These are phyloP conservation scores for Brachionus asplanchnoidis DNA, from an alignment of 1,140 invertebrate genomes.

Conservation along the genomic window DNA sequence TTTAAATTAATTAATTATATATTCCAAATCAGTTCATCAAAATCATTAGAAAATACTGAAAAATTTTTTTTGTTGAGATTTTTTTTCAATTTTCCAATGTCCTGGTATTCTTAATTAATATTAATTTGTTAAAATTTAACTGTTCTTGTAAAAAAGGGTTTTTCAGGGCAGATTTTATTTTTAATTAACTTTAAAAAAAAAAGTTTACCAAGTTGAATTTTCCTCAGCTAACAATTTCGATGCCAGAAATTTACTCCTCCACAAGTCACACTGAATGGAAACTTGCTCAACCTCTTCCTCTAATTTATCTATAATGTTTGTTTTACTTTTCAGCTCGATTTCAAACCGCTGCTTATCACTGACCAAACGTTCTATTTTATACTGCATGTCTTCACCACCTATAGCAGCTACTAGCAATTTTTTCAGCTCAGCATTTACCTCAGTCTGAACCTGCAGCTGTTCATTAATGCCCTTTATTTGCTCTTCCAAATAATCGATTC, in stretches of 20 bases:
- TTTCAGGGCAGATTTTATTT: no score
- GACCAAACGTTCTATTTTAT: slow-evolving; percentile 74
- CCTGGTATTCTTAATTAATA: no score
- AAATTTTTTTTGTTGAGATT: no score
- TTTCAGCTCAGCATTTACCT: slow-evolving; percentile 82
- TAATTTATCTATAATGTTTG: slow-evolving; percentile 72
- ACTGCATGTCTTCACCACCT: slow-evolving; percentile 80
- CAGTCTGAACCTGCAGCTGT: slow-evolving; percentile 18
- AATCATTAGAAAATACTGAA: no score
- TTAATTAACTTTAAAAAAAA: neutral
- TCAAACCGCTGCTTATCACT: slow-evolving; percentile 81
- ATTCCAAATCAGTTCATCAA: no score
- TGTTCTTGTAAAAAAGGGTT: no score
- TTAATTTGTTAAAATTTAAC: no score
- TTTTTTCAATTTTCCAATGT: no score
- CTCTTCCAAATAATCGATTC: slow-evolving; percentile 8
- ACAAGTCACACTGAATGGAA: slow-evolving; percentile 85
- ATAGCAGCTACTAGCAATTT: slow-evolving; percentile 84
- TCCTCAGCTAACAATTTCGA: slow-evolving; percentile 64
- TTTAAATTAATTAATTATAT: no score
- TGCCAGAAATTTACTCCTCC: slow-evolving; percentile 88
- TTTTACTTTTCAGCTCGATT: slow-evolving; percentile 73
- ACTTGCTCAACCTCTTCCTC: slow-evolving; percentile 86
- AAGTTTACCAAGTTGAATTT: neutral
- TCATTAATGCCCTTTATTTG: slow-evolving; percentile 37